Base-by-base conservation (phyloP, 37 sponge, comb jelly and placozoan genomes). In the Lycopodina hypogea region DNA sequence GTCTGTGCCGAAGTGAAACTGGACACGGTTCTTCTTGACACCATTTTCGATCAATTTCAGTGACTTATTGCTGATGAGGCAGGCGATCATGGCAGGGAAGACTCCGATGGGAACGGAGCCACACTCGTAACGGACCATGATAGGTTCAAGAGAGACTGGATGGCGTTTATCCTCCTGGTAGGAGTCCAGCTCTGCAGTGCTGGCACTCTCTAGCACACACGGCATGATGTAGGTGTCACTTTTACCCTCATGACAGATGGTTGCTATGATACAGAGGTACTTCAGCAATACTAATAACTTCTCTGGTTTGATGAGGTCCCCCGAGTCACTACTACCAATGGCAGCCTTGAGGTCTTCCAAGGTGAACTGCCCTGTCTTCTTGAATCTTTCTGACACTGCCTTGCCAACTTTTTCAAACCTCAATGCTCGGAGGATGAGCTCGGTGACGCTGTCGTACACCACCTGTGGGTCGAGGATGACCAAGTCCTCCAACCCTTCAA, bases 401-500 rank as follows among this genome's bases (percentile, higher is more conserved):
- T 11, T 9, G 28, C 28, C 8, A 24, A 2, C 56, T 32, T 3
- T 29, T 11, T n/a, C n/a, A n/a, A 30, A 53, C 19, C n/a, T 41
- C n/a, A 73, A 73, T 42, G 76, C 33, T 18, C 56, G 58, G 33
- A 76, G 9, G 1, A 76, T 76, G 40, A 76, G 15, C 2, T 58
- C 12, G 17, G 62, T 60, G 2, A 76, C 62, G 34, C 76, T 58
- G 42, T 58, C 62, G 21, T 52, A 76, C 17, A 76, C 28, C 1
- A 76, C 36, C 34, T 76, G 76, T 76, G 42, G 26, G n/a, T 76
- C 62, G 56, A 33, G 11, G 21, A 76, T 76, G n/a, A 76, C 62
- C 6, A 60, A 22, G 34, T 76, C 62, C 56, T 73, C 17, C 23
- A 76, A 23, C 40, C 3, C 62, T 4, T 40, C 42, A 38, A 76